Base-by-base conservation (phyloP, 2,888 invertebrate species). In the Lissocephala sabroskyi region DNA sequence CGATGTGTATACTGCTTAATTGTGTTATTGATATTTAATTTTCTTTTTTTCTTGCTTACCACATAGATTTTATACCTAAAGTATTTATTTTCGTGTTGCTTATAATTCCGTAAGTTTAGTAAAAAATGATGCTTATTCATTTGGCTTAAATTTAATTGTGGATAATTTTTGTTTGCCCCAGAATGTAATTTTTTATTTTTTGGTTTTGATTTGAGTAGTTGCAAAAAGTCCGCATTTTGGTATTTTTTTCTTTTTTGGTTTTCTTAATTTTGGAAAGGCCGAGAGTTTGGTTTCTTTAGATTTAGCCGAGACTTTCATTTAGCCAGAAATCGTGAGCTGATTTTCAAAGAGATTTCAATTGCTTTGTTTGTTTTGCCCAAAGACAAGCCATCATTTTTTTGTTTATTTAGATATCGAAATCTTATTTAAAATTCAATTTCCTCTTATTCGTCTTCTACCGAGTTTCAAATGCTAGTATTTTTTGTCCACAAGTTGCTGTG, bases 121-220 rank as follows among this genome's bases (percentile, higher is more conserved):
- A 57, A 79, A 81, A 79, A 80, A 80, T 81, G 74, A 81, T 78
- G 79, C 78, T 80, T 79, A 79, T 67, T 67, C 74, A 59, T 57
- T 62, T 76, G 76, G 76, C 76, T 67, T 68, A 62, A 60, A 49
- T 59, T 58, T 66, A 62, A 51, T 43, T 53, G 52, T 49, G 45
- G 26, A 19, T 49, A 49, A 40, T 59, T 58, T 58, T 64, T 39
- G 28, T 74, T n/a, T 74, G 80, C 79, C 79, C 80, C 79, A 79
- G 81, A 80, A 78, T 73, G 55, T 63, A 55, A 63, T 67, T 56
- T n/a, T n/a, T 57, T 71, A 64, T 58, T 48, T 63, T 11, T 47
- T 42, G 19, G 56, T 59, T 58, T 44, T 50, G 35, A 11, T 53
- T 54, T 52, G 36, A 36, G 54, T 66, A 63, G 59, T 60, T 73